phyloP scores from a whole-genome alignment of 2,888 invertebrate genomes.

The Schizaphis graminum region DNA sequence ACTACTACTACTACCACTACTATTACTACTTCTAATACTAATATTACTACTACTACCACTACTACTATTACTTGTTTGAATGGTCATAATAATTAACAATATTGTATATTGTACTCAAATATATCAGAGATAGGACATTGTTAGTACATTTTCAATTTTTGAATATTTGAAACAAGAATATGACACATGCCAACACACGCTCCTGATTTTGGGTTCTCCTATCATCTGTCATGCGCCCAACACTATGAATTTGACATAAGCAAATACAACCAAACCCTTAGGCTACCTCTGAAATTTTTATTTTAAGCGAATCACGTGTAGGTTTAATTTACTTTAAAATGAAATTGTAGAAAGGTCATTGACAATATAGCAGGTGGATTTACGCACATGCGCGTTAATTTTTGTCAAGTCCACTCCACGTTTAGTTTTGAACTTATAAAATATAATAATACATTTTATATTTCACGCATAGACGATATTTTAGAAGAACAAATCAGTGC shows the following conservation, averaged over 20 bases:
- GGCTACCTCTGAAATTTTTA: neutral
- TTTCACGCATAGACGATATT: neutral
- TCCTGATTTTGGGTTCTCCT: neutral
- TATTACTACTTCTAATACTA: slow-evolving; percentile 34
- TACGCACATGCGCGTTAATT: neutral
- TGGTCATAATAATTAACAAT: neutral
- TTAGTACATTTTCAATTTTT: neutral
- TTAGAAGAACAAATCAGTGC: neutral
- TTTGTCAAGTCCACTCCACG: neutral
- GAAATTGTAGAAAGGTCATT: neutral
- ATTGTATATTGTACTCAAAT: neutral
- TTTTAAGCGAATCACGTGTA: neutral
- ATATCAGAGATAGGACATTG: neutral
- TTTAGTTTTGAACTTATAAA: neutral
- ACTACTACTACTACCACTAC: neutral
- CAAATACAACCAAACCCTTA: neutral
- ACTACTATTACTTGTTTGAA: slow-evolving; percentile 15
- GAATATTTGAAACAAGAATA: neutral
- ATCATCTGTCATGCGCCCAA: neutral
- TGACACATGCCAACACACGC: neutral
- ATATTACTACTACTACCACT: slow-evolving; percentile 6
- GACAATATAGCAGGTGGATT: neutral
- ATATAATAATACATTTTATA: neutral
- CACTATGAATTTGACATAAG: neutral
- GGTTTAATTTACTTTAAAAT: neutral